These are phyloP conservation scores for Aporophyla nigra DNA, from an alignment of 2,888 invertebrate genomes.

Conservation along the genomic window DNA sequence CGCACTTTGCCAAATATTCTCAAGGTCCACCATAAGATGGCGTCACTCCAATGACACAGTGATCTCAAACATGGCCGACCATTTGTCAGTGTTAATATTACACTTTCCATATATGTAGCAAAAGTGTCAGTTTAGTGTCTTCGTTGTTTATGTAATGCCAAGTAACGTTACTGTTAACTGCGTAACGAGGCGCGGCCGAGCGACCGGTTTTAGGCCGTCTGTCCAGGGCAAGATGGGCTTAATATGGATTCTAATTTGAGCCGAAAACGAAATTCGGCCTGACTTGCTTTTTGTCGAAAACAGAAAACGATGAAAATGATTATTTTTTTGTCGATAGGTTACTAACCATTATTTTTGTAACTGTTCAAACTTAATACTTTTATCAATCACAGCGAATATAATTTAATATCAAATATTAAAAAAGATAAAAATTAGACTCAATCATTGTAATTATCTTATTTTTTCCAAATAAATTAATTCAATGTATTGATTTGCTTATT, in stretches of 20 bases:
- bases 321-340: no score
- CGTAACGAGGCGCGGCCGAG: slow-evolving; percentile 44
- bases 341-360: no score
- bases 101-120: slow-evolving; percentile 56
- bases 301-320: no score
- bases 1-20: slow-evolving; percentile 18
- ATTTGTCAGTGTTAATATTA: slow-evolving; percentile 56
- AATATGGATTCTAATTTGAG: not conserved
- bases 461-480: no score
- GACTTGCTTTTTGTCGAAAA: no score
- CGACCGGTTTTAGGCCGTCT: slow-evolving; percentile 25
- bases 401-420: no score
- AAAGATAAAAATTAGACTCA: no score
- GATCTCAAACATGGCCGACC: slow-evolving; percentile 51
- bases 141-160: slow-evolving; percentile 60
- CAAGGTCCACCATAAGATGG: slow-evolving; percentile 14
- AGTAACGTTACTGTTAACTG: slow-evolving; percentile 52
- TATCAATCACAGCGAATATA: no score
- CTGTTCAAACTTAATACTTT: no score
- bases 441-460: no score
- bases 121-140: slow-evolving; percentile 61
- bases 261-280: not conserved
- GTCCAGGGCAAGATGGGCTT: slow-evolving; percentile 3
- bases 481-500: no score
- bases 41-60: slow-evolving; percentile 54